These are phyloP conservation scores for Dichetophora obliterata DNA, from an alignment of 2,888 invertebrate genomes.

Conservation along the genomic window DNA sequence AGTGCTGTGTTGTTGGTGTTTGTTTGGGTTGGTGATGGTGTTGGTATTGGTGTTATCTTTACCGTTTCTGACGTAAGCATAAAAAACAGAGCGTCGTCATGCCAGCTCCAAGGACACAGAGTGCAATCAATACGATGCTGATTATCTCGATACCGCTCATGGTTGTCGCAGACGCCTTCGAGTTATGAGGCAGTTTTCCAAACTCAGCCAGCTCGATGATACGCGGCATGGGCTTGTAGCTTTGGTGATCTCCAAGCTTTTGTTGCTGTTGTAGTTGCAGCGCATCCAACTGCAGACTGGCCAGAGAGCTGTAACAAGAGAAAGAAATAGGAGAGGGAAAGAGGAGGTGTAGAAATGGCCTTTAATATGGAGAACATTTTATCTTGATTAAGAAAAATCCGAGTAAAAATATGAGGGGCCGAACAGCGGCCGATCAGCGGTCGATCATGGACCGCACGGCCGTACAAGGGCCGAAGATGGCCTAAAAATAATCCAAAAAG, in stretches of 20 bases:
- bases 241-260: slow-evolving; percentile 43
- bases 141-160: slow-evolving; percentile 83
- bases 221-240: slow-evolving; percentile 74
- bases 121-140: slow-evolving; percentile 83
- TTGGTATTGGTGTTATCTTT: slow-evolving; percentile 47
- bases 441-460: too few relatives aligned
- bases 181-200: slow-evolving; percentile 64
- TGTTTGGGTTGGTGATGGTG: not conserved
- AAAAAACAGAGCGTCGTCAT: slow-evolving; percentile 84
- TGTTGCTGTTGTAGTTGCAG: slow-evolving; percentile 57
- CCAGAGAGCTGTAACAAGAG: slow-evolving; percentile 73
- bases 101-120: slow-evolving; percentile 85
- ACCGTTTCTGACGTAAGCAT: slow-evolving; percentile 75
- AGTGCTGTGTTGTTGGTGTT: slow-evolving; percentile 33
- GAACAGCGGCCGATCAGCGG: too few relatives aligned
- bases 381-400: too few relatives aligned
- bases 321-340: not conserved
- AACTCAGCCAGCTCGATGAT: slow-evolving; percentile 75
- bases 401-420: too few relatives aligned
- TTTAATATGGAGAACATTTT: too few relatives aligned
- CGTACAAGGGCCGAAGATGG: too few relatives aligned
- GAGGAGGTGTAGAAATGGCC: not conserved
- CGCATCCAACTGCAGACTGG: slow-evolving; percentile 55
- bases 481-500: too few relatives aligned
- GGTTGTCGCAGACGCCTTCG: slow-evolving; percentile 61